phyloP scores from a whole-genome alignment of 2,113 vertebrate species.

The Lutjanus erythropterus region DNA sequence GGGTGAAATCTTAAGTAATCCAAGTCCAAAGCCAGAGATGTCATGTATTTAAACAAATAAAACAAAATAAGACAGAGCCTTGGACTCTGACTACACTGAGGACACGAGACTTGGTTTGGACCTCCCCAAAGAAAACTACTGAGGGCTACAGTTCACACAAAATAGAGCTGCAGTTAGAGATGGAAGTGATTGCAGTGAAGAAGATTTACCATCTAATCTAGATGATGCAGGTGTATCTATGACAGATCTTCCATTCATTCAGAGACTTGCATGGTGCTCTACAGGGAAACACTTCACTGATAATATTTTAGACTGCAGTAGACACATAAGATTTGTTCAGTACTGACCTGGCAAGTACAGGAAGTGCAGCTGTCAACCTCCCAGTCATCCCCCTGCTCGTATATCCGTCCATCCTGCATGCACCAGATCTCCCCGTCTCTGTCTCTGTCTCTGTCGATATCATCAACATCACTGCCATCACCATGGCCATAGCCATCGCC shows the following conservation, averaged over 20 bases:
- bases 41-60: neutral
- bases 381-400: slow-evolving; percentile 92
- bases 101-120: neutral
- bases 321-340: slow-evolving; percentile 15
- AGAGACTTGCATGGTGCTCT: neutral
- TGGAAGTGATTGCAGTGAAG: neutral
- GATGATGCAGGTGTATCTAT: neutral
- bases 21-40: neutral
- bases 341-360: slow-evolving; percentile 91
- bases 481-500: fast-evolving
- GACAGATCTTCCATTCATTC: slow-evolving; percentile 2
- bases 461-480: neutral
- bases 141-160: neutral
- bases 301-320: slow-evolving; percentile 1
- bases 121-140: neutral
- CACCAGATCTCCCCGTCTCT: slow-evolving; percentile 87
- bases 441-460: slow-evolving; percentile 60
- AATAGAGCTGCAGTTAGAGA: neutral
- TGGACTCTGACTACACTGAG: neutral
- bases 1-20: neutral
- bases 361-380: slow-evolving; percentile 95
- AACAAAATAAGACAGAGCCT: neutral
- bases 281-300: slow-evolving; percentile 1
- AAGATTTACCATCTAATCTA: neutral
- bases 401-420: slow-evolving; percentile 93